Percentiles rank a stretch among this genome's conserved stretches.
Conservation (phyloP, 35 echinoderm and acorn worm genomes). For the Heliocidaris erythrogramma region DNA sequence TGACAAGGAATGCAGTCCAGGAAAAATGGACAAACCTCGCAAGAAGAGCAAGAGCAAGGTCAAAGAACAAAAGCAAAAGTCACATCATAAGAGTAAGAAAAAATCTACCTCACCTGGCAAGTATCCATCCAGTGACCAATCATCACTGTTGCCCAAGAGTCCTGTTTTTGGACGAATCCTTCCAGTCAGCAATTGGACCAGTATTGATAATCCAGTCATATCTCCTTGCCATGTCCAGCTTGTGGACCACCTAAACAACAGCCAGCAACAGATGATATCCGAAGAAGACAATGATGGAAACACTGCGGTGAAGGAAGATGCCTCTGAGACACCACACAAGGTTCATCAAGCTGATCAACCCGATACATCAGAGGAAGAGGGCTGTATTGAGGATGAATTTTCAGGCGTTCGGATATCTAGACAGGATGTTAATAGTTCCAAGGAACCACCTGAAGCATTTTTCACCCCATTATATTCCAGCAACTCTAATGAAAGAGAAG, state of each 20-base stretch:
- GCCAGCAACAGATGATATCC: not conserved
- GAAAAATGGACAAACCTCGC: not conserved
- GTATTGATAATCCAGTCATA: conserved; percentile 18
- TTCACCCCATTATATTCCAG: not conserved
- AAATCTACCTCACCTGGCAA: not conserved
- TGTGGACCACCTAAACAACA: not conserved
- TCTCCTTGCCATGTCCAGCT: conserved; percentile 7
- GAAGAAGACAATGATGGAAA: not conserved
- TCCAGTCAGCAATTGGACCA: not conserved
- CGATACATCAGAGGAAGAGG: not conserved
- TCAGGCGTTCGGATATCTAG: not conserved
- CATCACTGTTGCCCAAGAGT: not conserved
- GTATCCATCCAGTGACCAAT: not conserved
- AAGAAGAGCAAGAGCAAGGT: not conserved
- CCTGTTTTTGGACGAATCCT: not conserved
- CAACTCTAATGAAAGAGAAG: not conserved
- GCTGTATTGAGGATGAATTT: not conserved
- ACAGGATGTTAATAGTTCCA: not conserved
- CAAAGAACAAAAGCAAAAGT: not conserved
- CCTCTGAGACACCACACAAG: not conserved
- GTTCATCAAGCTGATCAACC: not conserved
- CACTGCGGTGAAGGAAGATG: not conserved
- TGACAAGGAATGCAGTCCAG: not conserved
- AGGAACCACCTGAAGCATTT: not conserved
- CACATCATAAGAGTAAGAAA: not conserved